These are phyloP conservation scores for Arrhopalites spinosus DNA, from an alignment of 2,888 invertebrate species.

Conservation along the genomic window DNA sequence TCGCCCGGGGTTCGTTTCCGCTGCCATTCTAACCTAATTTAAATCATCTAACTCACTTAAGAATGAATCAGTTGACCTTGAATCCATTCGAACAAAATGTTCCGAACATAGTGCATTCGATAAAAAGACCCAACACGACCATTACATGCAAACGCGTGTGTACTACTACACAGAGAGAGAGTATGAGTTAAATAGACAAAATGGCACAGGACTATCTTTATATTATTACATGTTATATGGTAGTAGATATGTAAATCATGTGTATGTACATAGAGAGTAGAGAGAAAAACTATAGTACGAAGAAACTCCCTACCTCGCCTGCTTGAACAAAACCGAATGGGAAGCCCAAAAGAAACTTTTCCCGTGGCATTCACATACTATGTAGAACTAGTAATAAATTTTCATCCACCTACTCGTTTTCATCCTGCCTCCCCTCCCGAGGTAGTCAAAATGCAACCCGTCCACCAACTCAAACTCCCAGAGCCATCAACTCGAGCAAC, in stretches of 20 bases:
- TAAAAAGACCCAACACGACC: too few species aligned
- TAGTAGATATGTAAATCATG: too few species aligned
- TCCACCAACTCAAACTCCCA: conserved; percentile 4
- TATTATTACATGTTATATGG: not conserved
- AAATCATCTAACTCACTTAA: too few species aligned
- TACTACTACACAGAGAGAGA: not conserved
- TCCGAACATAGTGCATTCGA: too few species aligned
- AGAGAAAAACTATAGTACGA: too few species aligned
- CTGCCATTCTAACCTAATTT: too few species aligned
- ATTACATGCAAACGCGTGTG: too few species aligned
- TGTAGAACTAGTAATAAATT: not conserved
- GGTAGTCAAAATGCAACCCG: not conserved
- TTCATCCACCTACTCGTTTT: conserved; percentile 20
- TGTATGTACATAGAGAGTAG: too few species aligned
- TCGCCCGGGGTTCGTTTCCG: too few species aligned
- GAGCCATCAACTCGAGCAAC: conserved; percentile 22
- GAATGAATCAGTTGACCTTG: too few species aligned
- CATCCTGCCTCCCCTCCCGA: conserved; percentile 20
- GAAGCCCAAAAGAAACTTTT: not conserved
- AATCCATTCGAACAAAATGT: too few species aligned
- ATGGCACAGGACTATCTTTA: not conserved
- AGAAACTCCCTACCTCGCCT: not conserved
- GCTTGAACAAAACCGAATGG: conserved; percentile 2
- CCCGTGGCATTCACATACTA: not conserved
- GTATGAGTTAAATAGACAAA: not conserved